A percentile compares a stretch with the other conserved stretches of the same genome.
phyloP scores from a whole-genome alignment of 2,797 vertebrate genomes.

The Crypturellus tataupa region DNA sequence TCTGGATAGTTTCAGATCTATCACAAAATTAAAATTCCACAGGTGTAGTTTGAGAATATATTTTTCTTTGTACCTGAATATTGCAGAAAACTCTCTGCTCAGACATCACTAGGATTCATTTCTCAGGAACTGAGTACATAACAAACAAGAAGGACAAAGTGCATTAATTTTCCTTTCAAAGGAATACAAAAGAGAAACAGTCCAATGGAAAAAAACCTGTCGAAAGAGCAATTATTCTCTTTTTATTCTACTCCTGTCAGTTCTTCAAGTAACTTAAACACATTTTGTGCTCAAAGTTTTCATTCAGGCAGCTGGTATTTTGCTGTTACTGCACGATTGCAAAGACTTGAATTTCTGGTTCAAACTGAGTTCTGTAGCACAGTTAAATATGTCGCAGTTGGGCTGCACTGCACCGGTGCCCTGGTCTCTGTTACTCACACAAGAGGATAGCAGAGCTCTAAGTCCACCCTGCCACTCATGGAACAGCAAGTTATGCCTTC shows the following conservation, averaged over 20 bases:
- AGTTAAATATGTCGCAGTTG: not conserved
- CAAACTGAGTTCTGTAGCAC: not conserved
- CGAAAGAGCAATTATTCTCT: not conserved
- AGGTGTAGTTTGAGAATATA: not conserved
- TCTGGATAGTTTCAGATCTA: not conserved
- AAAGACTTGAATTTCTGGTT: not conserved
- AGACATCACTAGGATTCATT: not conserved
- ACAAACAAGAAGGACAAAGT: not conserved
- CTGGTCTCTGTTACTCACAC: not conserved
- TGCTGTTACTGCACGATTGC: fast-evolving
- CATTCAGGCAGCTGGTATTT: not conserved
- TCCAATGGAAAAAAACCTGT: not conserved
- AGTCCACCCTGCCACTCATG: not conserved
- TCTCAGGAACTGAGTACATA: not conserved
- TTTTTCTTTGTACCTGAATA: not conserved
- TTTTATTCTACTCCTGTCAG: not conserved
- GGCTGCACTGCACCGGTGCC: too few species aligned
- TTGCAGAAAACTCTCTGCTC: not conserved
- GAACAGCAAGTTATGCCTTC: not conserved
- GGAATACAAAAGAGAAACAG: not conserved
- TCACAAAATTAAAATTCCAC: not conserved
- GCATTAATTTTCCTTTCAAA: not conserved
- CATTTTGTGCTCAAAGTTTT: not conserved
- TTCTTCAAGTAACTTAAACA: not conserved
- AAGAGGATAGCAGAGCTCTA: not conserved